Evolutionary conservation across 2,113 vertebrate species (phyloP).

Genomic region (Tetrax tetrax): DNA sequence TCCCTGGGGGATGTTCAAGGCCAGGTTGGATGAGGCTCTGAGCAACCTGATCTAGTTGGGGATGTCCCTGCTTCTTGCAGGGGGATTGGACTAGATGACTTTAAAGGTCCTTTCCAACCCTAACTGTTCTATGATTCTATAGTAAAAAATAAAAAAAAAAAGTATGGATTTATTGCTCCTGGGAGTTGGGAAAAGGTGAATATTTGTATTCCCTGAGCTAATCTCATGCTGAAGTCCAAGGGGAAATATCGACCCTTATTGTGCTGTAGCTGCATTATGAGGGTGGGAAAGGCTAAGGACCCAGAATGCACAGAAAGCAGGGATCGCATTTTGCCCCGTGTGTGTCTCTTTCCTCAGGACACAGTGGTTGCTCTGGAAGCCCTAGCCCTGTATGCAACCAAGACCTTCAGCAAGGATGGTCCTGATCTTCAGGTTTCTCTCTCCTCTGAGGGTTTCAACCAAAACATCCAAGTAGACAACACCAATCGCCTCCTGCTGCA

Average conservation of each 20-base stretch:
- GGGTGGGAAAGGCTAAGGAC: neutral
- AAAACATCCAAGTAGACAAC: constrained; percentile 72
- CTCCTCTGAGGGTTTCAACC: constrained; percentile 49
- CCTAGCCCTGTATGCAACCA: constrained; percentile 66
- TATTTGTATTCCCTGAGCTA: neutral
- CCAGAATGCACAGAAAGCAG: neutral
- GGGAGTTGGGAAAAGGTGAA: neutral
- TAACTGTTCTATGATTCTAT: too few relatives aligned
- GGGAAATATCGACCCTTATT: neutral
- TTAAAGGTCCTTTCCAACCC: too few relatives aligned
- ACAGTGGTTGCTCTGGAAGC: constrained; percentile 75
- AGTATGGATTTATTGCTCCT: neutral
- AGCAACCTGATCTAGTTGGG: too few relatives aligned
- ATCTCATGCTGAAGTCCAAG: neutral
- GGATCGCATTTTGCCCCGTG: neutral
- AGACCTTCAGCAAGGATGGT: constrained; percentile 52
- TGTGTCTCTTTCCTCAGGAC: constrained; percentile 55
- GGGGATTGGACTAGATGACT: too few relatives aligned
- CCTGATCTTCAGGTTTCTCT: constrained; percentile 40
- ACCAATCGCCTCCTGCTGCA: constrained; percentile 84
- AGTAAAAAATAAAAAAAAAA: neutral
- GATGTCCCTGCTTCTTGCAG: too few relatives aligned
- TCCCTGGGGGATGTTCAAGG: too few relatives aligned
- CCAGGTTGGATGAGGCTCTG: too few relatives aligned
- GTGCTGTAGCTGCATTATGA: neutral